Percentiles rank a stretch among this genome's conserved stretches.
These are phyloP conservation scores for Parazoanthus darwini DNA, from an alignment of 92 coral and sea anemone species.

Conservation along the genomic window DNA sequence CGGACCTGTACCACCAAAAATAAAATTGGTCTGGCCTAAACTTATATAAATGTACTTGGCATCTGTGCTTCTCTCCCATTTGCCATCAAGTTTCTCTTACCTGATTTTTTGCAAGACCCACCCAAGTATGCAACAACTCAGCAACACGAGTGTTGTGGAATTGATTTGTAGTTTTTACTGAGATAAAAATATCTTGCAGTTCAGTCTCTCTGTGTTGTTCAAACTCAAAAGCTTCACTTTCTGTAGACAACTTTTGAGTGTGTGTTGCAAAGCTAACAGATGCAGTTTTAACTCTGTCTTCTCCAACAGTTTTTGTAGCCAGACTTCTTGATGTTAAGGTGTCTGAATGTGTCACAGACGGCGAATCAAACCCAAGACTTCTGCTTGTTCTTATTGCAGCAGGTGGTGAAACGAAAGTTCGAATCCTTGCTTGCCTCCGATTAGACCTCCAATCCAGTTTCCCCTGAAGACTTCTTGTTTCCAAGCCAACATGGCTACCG, in stretches of 20 bases:
- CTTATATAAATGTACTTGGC: neutral
- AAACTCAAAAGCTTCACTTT: neutral
- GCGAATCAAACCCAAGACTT: neutral
- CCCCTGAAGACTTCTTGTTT: slow-evolving; percentile 28
- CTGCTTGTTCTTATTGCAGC: neutral
- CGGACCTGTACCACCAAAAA: too few relatives aligned
- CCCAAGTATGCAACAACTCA: slow-evolving; percentile 65
- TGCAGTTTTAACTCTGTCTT: neutral
- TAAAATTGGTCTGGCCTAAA: too few relatives aligned
- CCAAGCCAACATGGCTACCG: slow-evolving; percentile 11
- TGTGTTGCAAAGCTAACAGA: neutral
- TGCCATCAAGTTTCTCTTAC: slow-evolving; percentile 28
- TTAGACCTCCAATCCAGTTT: neutral
- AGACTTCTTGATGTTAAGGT: neutral
- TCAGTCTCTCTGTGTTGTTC: slow-evolving; percentile 42
- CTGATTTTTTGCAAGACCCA: slow-evolving; percentile 59
- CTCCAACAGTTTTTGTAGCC: neutral
- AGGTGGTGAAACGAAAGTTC: neutral
- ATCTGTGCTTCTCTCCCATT: neutral
- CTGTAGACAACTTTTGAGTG: neutral
- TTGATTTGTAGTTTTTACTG: slow-evolving; percentile 70
- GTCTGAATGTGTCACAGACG: neutral
- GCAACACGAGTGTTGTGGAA: slow-evolving; percentile 66
- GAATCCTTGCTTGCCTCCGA: neutral
- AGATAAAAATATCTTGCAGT: slow-evolving; percentile 73